Conservation (phyloP, 2,113 vertebrate species). For the Anguilla rostrata region DNA sequence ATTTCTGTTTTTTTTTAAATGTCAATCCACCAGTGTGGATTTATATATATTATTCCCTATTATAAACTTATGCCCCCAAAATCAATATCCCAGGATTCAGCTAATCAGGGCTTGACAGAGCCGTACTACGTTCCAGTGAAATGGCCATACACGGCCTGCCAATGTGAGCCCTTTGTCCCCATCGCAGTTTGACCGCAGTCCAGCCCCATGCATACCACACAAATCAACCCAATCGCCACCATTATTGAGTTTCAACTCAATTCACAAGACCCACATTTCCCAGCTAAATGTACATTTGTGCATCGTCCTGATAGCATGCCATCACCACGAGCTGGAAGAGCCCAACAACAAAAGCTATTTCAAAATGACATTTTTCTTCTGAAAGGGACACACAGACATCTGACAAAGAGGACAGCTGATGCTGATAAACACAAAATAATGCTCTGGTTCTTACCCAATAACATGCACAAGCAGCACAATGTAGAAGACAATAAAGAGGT, state of each 20-base stretch:
- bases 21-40: neutral
- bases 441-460: conserved; percentile 79
- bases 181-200: neutral
- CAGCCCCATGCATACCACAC: neutral
- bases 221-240: neutral
- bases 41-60: neutral
- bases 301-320: no score
- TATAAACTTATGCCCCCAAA: neutral
- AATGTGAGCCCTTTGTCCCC: neutral
- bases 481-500: conserved; percentile 96
- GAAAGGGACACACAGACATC: neutral
- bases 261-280: neutral
- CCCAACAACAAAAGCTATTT: neutral
- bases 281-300: neutral
- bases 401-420: neutral
- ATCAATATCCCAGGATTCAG: neutral
- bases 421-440: neutral
- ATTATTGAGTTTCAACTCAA: neutral
- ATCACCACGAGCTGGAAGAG: no score
- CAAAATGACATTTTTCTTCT: neutral
- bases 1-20: neutral
- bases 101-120: neutral
- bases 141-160: neutral
- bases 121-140: neutral
- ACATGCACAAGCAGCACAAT: conserved; percentile 89